Evolutionary conservation across 2,888 invertebrate species (phyloP), one percentile per base, ranked within the genome.

Genomic region (Cabera pusaria): DNA sequence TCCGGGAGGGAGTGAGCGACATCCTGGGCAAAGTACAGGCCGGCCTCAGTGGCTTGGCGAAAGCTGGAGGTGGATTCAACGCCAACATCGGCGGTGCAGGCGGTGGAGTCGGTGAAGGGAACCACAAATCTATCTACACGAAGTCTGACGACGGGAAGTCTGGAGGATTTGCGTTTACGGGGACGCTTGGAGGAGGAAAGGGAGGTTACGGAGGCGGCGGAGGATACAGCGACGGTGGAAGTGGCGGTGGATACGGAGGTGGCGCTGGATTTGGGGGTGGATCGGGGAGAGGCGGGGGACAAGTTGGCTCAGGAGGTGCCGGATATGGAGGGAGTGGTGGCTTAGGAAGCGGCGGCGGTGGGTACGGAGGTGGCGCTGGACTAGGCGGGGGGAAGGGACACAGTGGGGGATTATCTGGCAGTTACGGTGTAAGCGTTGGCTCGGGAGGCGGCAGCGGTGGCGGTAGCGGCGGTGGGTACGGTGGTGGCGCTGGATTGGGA

Each of bases 161-260:
- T 33, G 84, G 84, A 35, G 87, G 85, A 1, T 85, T 79, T 38
- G 85, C 83, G 1, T 86, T 78, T 39, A 84, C 85, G 11, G 87
- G 87, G 7, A 64, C 64, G 1, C 48, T 79, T n/a, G 67, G 59
- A 3, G 72, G 72, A 10, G 76, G 74, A 0, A 78, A 79, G 44
- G 81, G 85, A 6, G 81, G 80, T 17, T 75, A 75, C 21, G 90
- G 90, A 6, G 81, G 83, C 5, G 82, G 83, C 2, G 83, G 82
- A 0, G 77, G 78, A 5, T 64, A 66, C 23, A 72, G 74, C 32
- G 32, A 31, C 5, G 37, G 39, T 14, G 40, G 40, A 14, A 41
- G 40, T 6, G 36, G 48, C n/a, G 51, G 50, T 6, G 42, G 54
- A 19, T 28, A 41, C 6, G 50, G 55, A 3, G 49, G 49, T 5